These are phyloP conservation scores for Xiphophorus maculatus DNA, from an alignment of 2,113 vertebrate genomes.

Conservation along the genomic window DNA sequence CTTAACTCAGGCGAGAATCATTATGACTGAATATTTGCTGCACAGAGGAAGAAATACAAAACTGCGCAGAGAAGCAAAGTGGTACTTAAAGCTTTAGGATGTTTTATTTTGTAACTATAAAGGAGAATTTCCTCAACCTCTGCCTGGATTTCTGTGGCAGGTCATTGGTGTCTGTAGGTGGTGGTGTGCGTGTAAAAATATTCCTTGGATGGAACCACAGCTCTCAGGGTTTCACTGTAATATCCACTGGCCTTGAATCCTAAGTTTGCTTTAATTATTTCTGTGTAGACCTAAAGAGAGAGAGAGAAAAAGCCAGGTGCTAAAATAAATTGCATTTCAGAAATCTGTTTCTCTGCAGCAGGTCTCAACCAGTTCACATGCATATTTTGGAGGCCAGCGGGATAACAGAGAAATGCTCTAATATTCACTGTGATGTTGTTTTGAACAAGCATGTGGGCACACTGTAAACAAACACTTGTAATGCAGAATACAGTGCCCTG, in stretches of 20 bases:
- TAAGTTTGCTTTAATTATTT: constrained; percentile 52
- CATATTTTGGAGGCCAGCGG: constrained; percentile 25
- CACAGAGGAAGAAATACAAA: constrained; percentile 23
- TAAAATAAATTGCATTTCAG: constrained; percentile 32
- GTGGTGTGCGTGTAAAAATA: constrained; percentile 44
- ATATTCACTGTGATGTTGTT: constrained; percentile 29
- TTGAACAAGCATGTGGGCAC: constrained; percentile 20
- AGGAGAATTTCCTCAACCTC: constrained; percentile 54
- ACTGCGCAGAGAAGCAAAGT: constrained; percentile 13
- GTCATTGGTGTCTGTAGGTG: constrained; percentile 56
- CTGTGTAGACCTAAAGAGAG: constrained; percentile 26
- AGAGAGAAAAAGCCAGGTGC: constrained; percentile 19
- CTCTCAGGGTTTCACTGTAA: constrained; percentile 38
- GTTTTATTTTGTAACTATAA: constrained; percentile 59
- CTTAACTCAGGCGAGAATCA: background rate
- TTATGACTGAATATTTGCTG: constrained; percentile 27
- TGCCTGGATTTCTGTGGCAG: constrained; percentile 45
- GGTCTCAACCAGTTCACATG: constrained; percentile 26
- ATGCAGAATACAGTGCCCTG: background rate
- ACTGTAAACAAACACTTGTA: constrained; percentile 7
- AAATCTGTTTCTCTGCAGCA: constrained; percentile 27
- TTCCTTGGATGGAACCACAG: constrained; percentile 45
- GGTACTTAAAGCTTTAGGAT: constrained; percentile 51
- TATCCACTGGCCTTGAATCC: constrained; percentile 36
- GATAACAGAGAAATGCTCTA: constrained; percentile 3